Evolutionary conservation across 2,113 vertebrate genomes (phyloP).

Genomic region (Tachuris rubrigastra): DNA sequence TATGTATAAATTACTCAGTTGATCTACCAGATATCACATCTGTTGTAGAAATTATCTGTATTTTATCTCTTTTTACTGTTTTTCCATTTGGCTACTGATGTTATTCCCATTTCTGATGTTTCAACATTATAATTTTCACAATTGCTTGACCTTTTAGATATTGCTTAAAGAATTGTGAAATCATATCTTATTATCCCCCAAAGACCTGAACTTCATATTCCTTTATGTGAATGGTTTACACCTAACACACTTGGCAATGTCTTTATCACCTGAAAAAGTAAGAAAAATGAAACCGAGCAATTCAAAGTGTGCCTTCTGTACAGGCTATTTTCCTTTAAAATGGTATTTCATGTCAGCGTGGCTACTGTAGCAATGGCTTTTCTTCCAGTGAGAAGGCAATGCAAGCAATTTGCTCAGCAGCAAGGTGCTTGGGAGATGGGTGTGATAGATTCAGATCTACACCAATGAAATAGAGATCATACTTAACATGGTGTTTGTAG

Average conservation of each 20-base stretch:
- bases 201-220: constrained; percentile 16
- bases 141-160: neutral
- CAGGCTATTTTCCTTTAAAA: neutral
- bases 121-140: neutral
- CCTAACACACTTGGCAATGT: neutral
- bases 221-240: neutral
- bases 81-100: neutral
- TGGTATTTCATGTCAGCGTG: neutral
- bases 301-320: neutral
- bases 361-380: neutral
- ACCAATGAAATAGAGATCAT: neutral
- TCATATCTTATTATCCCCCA: neutral
- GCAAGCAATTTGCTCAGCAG: neutral
- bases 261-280: constrained; percentile 21
- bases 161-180: constrained; percentile 41
- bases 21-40: neutral
- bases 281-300: constrained; percentile 11
- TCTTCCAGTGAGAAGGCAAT: neutral
- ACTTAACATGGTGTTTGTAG: neutral
- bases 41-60: neutral
- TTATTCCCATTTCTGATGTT: constrained; percentile 2
- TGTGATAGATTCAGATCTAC: neutral
- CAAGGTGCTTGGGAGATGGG: neutral
- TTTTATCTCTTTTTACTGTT: neutral
- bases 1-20: neutral